Evolutionary conservation across 1,140 invertebrate species (phyloP).

Genomic region (Nomia melanderi): DNA sequence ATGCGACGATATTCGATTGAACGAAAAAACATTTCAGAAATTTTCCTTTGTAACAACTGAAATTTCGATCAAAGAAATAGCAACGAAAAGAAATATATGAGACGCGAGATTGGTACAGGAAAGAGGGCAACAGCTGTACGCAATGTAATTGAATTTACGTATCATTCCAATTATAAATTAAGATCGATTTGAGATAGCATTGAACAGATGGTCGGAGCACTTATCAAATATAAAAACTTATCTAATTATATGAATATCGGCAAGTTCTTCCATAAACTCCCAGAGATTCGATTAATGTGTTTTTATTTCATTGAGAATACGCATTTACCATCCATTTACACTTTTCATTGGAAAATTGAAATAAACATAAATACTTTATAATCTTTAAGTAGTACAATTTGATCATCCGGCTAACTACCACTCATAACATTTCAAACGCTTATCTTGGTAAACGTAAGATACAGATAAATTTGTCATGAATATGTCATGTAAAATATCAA

Average conservation of each 20-base stretch:
- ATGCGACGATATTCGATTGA: too few species aligned
- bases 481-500: background rate
- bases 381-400: slow-evolving; percentile 5
- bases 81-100: too few species aligned
- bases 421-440: background rate
- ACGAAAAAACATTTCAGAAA: too few species aligned
- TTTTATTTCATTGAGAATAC: background rate
- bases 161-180: too few species aligned
- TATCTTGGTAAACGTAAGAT: background rate
- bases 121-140: too few species aligned
- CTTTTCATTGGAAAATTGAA: background rate
- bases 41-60: too few species aligned
- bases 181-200: too few species aligned
- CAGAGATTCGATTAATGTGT: background rate
- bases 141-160: too few species aligned
- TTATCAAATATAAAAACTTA: background rate
- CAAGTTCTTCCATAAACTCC: background rate
- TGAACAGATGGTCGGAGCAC: background rate
- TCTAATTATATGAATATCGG: background rate
- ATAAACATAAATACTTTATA: background rate
- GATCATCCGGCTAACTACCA: background rate
- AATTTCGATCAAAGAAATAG: too few species aligned
- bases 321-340: background rate
- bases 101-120: too few species aligned
- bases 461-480: background rate